phyloP scores from a whole-genome alignment of 2,113 vertebrate genomes.

The Meleagris gallopavo region DNA sequence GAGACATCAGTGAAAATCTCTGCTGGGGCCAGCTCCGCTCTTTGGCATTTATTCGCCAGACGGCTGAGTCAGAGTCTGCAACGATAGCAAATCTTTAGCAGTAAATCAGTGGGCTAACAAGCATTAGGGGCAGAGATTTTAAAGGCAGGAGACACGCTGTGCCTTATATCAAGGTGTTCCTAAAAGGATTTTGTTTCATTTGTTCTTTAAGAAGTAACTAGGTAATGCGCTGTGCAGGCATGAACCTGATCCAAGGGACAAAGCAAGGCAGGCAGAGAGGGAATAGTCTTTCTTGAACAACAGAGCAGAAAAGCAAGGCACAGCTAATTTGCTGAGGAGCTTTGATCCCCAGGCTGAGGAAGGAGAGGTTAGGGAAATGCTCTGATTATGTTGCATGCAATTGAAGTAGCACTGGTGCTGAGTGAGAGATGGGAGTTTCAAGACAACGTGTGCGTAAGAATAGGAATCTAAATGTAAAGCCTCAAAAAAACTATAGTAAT shows the following conservation, averaged over 20 bases:
- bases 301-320: not conserved
- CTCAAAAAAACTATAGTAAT: not conserved
- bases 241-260: not conserved
- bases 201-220: not conserved
- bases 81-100: not conserved
- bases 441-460: not conserved
- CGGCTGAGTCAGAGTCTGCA: not conserved
- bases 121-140: not conserved
- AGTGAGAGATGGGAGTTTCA: fast-evolving
- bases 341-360: not conserved
- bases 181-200: not conserved
- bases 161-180: not conserved
- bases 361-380: not conserved
- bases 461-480: not conserved
- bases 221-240: not conserved
- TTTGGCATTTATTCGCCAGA: not conserved
- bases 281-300: not conserved
- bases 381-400: not conserved
- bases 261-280: not conserved
- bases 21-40: not conserved
- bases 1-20: not conserved
- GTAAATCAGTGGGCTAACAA: not conserved
- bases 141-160: not conserved
- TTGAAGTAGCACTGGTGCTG: not conserved
- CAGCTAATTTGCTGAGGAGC: not conserved